A percentile compares a stretch with the other conserved stretches of the same genome.
phyloP scores from a whole-genome alignment of 2,797 vertebrate species.

The Petrocephalus schoutedeni region DNA sequence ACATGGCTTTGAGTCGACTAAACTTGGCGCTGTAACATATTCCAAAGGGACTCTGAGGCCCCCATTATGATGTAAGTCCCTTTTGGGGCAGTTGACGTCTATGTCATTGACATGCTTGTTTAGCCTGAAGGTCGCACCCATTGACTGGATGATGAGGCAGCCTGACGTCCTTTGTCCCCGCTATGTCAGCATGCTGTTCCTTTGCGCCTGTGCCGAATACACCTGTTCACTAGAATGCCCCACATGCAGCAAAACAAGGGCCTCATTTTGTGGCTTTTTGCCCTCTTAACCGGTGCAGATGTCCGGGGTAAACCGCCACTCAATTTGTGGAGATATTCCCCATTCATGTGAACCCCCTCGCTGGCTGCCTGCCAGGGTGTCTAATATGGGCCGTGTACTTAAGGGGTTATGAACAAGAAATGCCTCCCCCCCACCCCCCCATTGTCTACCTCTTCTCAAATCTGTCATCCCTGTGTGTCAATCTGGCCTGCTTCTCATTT shows the following conservation, averaged over 20 bases:
- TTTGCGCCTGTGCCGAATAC: conserved; percentile 1
- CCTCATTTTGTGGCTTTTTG: conserved; percentile 6
- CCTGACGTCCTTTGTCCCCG: not conserved
- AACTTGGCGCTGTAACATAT: not conserved
- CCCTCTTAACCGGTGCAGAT: conserved; percentile 23
- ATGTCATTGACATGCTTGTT: not conserved
- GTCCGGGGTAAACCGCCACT: conserved; percentile 28
- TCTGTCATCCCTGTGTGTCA: conserved; percentile 41
- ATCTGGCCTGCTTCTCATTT: conserved; percentile 41
- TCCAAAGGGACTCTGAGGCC: not conserved
- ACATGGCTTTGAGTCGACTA: not conserved
- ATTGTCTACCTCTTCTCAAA: conserved; percentile 27
- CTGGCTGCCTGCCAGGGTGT: conserved; percentile 30
- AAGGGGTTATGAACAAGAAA: conserved; percentile 38
- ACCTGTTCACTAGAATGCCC: conserved; percentile 30
- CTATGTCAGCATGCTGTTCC: not conserved
- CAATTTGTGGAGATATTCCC: conserved; percentile 15
- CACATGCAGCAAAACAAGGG: conserved; percentile 25
- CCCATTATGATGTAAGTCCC: not conserved
- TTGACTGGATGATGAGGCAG: not conserved
- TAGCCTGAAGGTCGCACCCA: not conserved
- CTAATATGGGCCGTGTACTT: conserved; percentile 32
- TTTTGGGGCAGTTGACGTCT: not conserved
- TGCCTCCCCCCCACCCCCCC: not conserved
- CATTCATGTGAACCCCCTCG: not conserved